Evolutionary conservation across 2,888 invertebrate species (phyloP).

Genomic region (Fragum fragum): DNA sequence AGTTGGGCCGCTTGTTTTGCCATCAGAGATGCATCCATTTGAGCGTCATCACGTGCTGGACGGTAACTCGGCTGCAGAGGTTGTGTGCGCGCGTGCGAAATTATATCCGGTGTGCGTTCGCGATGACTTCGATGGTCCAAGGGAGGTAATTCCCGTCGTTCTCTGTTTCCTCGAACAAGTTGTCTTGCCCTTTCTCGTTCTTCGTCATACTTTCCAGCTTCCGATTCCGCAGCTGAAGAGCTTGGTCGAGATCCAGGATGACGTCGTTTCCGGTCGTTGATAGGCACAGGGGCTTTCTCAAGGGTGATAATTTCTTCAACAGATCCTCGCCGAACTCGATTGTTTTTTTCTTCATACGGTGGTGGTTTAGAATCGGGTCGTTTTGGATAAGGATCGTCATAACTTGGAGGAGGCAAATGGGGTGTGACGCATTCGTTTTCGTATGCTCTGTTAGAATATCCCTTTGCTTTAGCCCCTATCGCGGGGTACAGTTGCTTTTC

Average conservation of each 20-base stretch:
- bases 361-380: conserved; percentile 63
- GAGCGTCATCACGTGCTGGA: conserved; percentile 42
- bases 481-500: conserved; percentile 43
- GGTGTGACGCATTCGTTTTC: conserved; percentile 44
- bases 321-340: conserved; percentile 48
- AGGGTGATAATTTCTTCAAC: conserved; percentile 68
- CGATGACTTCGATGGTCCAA: conserved; percentile 22
- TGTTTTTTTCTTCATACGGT: conserved; percentile 66
- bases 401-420: conserved; percentile 49
- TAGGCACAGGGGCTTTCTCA: conserved; percentile 33
- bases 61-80: conserved; percentile 59
- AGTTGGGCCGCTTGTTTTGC: conserved; percentile 73
- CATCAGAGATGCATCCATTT: conserved; percentile 55
- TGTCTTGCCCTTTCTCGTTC: conserved; percentile 60
- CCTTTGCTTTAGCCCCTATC: conserved; percentile 26
- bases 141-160: conserved; percentile 39
- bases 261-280: conserved; percentile 55
- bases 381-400: conserved; percentile 45
- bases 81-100: conserved; percentile 58
- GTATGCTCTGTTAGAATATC: conserved; percentile 51
- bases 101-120: conserved; percentile 60
- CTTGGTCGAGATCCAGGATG: conserved; percentile 40
- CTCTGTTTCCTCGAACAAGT: conserved; percentile 58
- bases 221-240: conserved; percentile 14
- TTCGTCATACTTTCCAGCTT: conserved; percentile 31